phyloP scores from a whole-genome alignment of 2,888 invertebrate genomes.

The Dicyrtoma fusca region DNA sequence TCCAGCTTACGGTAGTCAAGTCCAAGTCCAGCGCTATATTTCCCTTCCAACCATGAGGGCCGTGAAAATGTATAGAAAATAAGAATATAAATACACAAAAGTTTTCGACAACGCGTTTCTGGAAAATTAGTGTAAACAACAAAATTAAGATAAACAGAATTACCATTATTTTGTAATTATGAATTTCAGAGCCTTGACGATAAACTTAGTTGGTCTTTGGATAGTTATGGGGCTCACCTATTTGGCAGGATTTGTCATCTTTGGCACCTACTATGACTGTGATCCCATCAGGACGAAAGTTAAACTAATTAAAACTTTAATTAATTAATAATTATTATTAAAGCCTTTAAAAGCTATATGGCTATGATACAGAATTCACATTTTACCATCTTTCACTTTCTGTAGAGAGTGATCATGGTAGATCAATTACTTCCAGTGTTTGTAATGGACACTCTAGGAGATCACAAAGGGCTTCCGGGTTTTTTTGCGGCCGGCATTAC shows the following conservation, averaged over 20 bases:
- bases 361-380: neutral
- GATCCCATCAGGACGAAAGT: constrained; percentile 42
- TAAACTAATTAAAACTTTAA: neutral
- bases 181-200: constrained; percentile 49
- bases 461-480: constrained; percentile 72
- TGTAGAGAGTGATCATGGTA: constrained; percentile 68
- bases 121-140: neutral
- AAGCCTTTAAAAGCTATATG: neutral
- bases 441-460: constrained; percentile 80
- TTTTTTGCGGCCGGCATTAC: constrained; percentile 47
- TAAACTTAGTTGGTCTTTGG: constrained; percentile 53
- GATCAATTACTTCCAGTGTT: constrained; percentile 77
- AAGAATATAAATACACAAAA: neutral
- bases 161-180: no score
- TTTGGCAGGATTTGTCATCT: constrained; percentile 53
- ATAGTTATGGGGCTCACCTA: constrained; percentile 54
- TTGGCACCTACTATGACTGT: constrained; percentile 49
- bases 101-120: neutral
- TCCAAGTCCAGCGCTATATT: constrained; percentile 55
- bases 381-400: neutral
- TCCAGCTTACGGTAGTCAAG: constrained; percentile 55
- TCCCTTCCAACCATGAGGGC: constrained; percentile 46
- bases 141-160: neutral
- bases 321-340: constrained; percentile 1
- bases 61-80: constrained; percentile 50